A percentile compares a stretch with the other conserved stretches of the same genome.
phyloP scores from a whole-genome alignment of 2,113 vertebrate species.

The Illadopsis cleaveri region DNA sequence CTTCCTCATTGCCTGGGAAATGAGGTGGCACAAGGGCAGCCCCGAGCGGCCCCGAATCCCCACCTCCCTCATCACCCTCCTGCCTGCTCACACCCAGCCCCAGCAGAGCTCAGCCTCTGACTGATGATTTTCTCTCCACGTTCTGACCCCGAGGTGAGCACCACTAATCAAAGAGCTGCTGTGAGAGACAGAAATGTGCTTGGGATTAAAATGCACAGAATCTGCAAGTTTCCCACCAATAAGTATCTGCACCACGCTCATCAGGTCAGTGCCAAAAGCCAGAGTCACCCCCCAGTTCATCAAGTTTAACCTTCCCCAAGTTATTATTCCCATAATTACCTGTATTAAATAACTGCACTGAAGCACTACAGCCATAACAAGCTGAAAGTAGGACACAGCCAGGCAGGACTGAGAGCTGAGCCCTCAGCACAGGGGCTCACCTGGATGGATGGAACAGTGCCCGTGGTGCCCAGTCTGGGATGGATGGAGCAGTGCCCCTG shows the following conservation, averaged over 20 bases:
- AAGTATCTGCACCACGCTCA: background rate
- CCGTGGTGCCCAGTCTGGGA: background rate
- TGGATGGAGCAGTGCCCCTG: no score
- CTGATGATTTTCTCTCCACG: background rate
- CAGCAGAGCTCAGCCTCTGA: background rate
- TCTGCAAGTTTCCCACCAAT: background rate
- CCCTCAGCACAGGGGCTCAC: background rate
- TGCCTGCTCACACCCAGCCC: background rate
- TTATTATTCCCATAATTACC: constrained; percentile 40
- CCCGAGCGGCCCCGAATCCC: background rate
- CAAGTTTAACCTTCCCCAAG: background rate
- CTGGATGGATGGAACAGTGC: background rate
- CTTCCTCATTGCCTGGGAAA: background rate
- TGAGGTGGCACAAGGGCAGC: background rate
- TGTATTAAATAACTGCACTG: background rate
- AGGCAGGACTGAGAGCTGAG: background rate
- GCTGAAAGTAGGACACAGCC: background rate
- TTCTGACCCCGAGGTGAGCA: constrained; percentile 18
- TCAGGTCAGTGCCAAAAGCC: constrained; percentile 4
- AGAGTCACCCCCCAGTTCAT: background rate
- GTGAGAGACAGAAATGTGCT: constrained; percentile 37
- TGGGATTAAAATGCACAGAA: constrained; percentile 18
- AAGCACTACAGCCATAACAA: background rate
- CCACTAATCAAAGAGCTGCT: constrained; percentile 34
- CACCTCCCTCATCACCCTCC: background rate